Evolutionary conservation across 2,113 vertebrate species (phyloP).

Genomic region (Colistium nudipinnis): DNA sequence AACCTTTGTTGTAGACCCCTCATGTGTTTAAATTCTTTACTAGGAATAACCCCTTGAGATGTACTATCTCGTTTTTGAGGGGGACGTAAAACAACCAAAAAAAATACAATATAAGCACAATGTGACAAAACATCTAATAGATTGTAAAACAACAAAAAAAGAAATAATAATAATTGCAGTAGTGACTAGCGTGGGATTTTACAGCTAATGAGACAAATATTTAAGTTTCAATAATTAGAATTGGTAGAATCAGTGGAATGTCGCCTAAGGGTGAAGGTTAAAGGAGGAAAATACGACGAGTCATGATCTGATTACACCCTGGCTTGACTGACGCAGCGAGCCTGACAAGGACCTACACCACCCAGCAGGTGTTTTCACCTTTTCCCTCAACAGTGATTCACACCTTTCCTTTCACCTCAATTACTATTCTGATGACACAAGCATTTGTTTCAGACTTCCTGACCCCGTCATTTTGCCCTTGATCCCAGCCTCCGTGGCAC

Average conservation of each 20-base stretch:
- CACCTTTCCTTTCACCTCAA: constrained; percentile 49
- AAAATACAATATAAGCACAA: too few relatives aligned
- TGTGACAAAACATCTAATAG: too few relatives aligned
- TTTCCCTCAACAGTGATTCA: constrained; percentile 13
- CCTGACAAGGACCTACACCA: constrained; percentile 24
- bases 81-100: too few relatives aligned
- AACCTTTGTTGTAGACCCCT: not conserved
- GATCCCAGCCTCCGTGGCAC: constrained; percentile 16
- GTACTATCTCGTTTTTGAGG: too few relatives aligned
- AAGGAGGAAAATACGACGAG: constrained; percentile 30
- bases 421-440: constrained; percentile 47
- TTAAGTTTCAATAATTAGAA: not conserved
- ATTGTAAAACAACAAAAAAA: too few relatives aligned
- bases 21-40: too few relatives aligned
- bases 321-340: constrained; percentile 36
- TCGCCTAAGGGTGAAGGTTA: constrained; percentile 18
- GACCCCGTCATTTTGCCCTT: constrained; percentile 16
- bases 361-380: constrained; percentile 56
- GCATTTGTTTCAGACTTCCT: constrained; percentile 5
- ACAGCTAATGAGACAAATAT: not conserved
- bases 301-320: constrained; percentile 29
- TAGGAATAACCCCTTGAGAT: too few relatives aligned
- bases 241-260: constrained; percentile 5
- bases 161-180: too few relatives aligned
- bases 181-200: not conserved